Evolutionary conservation across 1,140 invertebrate species (phyloP).

Genomic region (Drosophila kepulauana): DNA sequence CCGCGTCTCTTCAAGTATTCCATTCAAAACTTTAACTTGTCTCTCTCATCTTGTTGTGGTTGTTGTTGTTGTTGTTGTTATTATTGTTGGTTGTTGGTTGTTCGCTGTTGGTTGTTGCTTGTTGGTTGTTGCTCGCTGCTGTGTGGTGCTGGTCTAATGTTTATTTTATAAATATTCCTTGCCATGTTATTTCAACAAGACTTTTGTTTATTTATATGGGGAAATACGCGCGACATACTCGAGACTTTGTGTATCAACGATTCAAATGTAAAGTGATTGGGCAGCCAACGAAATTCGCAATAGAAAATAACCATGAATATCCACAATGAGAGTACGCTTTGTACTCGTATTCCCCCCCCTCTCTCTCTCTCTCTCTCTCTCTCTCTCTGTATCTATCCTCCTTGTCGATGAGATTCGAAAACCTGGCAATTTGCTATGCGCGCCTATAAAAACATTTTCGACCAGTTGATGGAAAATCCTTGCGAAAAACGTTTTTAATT

Average conservation of each 20-base stretch:
- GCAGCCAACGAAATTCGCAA: constrained; percentile 40
- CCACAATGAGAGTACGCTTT: too few species aligned
- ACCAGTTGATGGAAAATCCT: constrained; percentile 62
- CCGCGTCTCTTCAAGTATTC: constrained; percentile 31
- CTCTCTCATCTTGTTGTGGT: constrained; percentile 23
- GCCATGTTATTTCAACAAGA: constrained; percentile 79
- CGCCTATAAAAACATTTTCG: constrained; percentile 72
- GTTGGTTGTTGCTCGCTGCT: constrained; percentile 24
- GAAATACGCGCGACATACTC: constrained; percentile 78
- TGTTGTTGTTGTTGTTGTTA: constrained; percentile 31
- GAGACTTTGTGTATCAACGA: constrained; percentile 53
- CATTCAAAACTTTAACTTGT: constrained; percentile 55
- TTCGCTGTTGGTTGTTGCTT: constrained; percentile 12
- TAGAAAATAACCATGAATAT: constrained; percentile 48
- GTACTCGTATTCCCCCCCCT: too few species aligned
- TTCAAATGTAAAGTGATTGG: constrained; percentile 36
- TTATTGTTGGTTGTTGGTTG: constrained; percentile 31
- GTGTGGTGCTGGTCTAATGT: constrained; percentile 72
- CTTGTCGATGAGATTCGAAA: constrained; percentile 27
- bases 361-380: too few species aligned
- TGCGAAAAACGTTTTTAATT: constrained; percentile 81
- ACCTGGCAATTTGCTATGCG: constrained; percentile 59
- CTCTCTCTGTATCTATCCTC: not conserved
- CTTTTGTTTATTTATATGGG: constrained; percentile 76
- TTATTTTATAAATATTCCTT: constrained; percentile 80